phyloP scores from a whole-genome alignment of 2,888 invertebrate genomes.

The Eugnorisma glareosa region DNA sequence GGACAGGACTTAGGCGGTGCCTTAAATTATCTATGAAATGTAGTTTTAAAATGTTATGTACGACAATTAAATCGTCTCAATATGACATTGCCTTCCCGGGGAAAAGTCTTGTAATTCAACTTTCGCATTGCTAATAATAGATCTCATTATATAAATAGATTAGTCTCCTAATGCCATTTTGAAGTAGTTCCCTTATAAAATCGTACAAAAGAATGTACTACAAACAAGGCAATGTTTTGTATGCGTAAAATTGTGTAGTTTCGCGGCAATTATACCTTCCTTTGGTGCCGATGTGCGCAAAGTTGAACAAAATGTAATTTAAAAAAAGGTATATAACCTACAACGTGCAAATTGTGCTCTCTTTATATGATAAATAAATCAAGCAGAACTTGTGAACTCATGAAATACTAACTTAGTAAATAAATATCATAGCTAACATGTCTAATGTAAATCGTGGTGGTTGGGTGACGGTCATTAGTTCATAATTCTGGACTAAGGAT shows the following conservation, averaged over 20 bases:
- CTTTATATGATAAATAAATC: slow-evolving; percentile 24
- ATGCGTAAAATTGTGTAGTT: slow-evolving; percentile 16
- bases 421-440: slow-evolving; percentile 48
- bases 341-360: slow-evolving; percentile 42
- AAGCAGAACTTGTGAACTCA: slow-evolving; percentile 4
- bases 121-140: slow-evolving; percentile 51
- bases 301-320: slow-evolving; percentile 3
- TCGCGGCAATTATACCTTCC: slow-evolving; percentile 5
- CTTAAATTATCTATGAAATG: neutral
- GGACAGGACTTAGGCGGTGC: neutral
- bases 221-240: slow-evolving; percentile 21
- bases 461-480: slow-evolving; percentile 40
- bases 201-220: neutral
- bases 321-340: neutral
- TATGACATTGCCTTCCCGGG: slow-evolving; percentile 9
- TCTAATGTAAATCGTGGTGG: slow-evolving; percentile 38
- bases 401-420: slow-evolving; percentile 35
- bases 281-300: neutral
- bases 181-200: slow-evolving; percentile 17
- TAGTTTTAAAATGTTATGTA: slow-evolving; percentile 26
- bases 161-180: slow-evolving; percentile 38
- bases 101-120: slow-evolving; percentile 25
- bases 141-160: slow-evolving; percentile 57
- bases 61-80: slow-evolving; percentile 5
- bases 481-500: slow-evolving; percentile 23